Conservation (phyloP, 2,113 vertebrate species). For the Amphiprion percula region DNA sequence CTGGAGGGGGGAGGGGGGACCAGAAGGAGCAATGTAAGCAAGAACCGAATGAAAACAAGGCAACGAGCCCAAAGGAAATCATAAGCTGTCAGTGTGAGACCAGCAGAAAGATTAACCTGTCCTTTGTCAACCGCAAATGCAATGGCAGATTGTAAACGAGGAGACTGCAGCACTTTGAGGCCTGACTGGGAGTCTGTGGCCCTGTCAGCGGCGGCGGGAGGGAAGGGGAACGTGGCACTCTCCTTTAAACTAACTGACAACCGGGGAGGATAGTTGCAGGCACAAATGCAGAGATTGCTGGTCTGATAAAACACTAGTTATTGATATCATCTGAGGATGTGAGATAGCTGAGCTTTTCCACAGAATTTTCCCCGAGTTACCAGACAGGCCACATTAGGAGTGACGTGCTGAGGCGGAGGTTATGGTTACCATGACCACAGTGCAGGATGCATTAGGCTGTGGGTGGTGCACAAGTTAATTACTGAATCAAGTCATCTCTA, state of each 20-base stretch:
- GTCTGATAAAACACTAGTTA: slow-evolving; percentile 37
- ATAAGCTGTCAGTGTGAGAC: slow-evolving; percentile 50
- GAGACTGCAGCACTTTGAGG: not conserved
- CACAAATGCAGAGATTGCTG: slow-evolving; percentile 14
- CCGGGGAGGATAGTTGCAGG: slow-evolving; percentile 22
- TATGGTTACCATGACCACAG: not conserved
- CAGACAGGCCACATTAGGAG: slow-evolving; percentile 15
- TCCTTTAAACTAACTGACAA: slow-evolving; percentile 38
- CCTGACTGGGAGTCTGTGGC: slow-evolving; percentile 6
- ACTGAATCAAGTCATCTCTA: too few relatives aligned
- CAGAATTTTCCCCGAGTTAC: slow-evolving; percentile 28
- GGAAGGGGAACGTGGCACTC: not conserved
- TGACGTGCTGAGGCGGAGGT: slow-evolving; percentile 16
- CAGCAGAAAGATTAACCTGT: slow-evolving; percentile 58
- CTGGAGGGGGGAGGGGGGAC: not conserved
- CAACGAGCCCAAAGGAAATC: slow-evolving; percentile 61
- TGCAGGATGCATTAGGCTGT: not conserved
- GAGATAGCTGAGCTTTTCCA: slow-evolving; percentile 12
- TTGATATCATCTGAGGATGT: slow-evolving; percentile 35
- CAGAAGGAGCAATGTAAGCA: slow-evolving; percentile 23
- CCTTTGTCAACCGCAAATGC: slow-evolving; percentile 56
- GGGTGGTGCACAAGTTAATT: not conserved
- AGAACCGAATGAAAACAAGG: slow-evolving; percentile 53
- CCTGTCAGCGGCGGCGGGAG: slow-evolving; percentile 5
- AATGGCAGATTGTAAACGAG: slow-evolving; percentile 45